Base-by-base conservation (phyloP, 2,888 invertebrate species). In the Trypoxylon attenuatum region DNA sequence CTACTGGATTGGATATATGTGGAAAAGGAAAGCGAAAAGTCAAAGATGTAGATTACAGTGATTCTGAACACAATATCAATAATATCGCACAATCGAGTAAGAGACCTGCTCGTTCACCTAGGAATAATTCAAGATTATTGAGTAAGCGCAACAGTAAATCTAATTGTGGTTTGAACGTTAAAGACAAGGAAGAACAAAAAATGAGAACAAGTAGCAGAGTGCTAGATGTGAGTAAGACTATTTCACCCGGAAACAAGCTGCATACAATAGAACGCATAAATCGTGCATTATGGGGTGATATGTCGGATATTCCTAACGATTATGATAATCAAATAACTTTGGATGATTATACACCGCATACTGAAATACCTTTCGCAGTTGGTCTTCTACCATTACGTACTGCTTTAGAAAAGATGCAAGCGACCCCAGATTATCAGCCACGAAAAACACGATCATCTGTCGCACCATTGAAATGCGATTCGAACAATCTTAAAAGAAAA, bases 351-450 rank as follows among this genome's bases (percentile, higher is more conserved):
- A 83, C 84, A 1, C 76, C 84, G n/a, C 83, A 84, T 41, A 84
- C 85, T 8, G 85, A 87, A 73, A 87, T 88, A 49, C 88, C 88
- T 3, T 87, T 86, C 47, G 87, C 88, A 2, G 87, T 88, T 5
- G 88, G 88, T 2, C 73, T 88, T 19, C 65, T 88, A 41, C 87
- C 88, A 1, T 65, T 88, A 8, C 82, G 86, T 45, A 87, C 86
- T 2, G 87, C 87, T 3, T 59, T 88, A 1, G 87, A 87, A 52
- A 84, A 85, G 47, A 86, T 87, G 82, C 87, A 88, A 63, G 85
- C 87, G 0, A 87, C 84, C 38, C 81, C 86, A 0, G 88, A 88
- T 73, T 84, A 88, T 73, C 87, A 87, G 21, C 87, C 88, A 1
- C 76, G 88, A 6, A 87, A 87, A 73, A 87, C 88, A 0, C 78